Evolutionary conservation across 2,888 invertebrate species (phyloP).

Genomic region (Pseudococcus longispinus): DNA sequence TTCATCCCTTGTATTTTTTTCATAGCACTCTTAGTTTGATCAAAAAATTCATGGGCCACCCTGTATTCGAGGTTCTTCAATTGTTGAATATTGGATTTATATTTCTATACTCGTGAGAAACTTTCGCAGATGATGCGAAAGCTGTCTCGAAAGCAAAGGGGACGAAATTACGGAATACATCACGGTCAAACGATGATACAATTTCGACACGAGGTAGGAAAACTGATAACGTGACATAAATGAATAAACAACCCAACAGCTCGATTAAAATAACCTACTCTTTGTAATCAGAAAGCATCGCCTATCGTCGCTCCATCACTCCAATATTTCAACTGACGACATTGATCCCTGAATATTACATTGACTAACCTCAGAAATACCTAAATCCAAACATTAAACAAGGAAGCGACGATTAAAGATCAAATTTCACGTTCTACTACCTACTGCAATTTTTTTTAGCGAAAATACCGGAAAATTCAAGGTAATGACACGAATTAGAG

Average conservation of each 20-base stretch:
- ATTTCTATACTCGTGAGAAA: neutral
- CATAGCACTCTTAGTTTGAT: too few species aligned
- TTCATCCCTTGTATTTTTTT: too few species aligned
- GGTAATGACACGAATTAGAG: neutral
- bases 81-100: neutral
- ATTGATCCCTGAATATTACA: too few species aligned
- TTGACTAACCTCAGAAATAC: neutral
- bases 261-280: neutral
- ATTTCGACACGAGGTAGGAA: conserved; percentile 6
- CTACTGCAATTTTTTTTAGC: neutral
- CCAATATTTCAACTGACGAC: neutral
- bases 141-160: neutral
- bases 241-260: neutral
- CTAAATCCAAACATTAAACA: neutral
- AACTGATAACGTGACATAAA: neutral
- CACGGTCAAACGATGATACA: neutral
- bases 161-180: neutral
- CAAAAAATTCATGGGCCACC: too few species aligned
- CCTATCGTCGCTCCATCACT: neutral
- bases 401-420: neutral
- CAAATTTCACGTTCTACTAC: neutral
- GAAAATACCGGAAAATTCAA: neutral
- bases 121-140: neutral
- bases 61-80: neutral
- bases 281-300: neutral